Percentiles rank a stretch among this genome's conserved stretches.
phyloP scores from a whole-genome alignment of 2,797 vertebrate genomes.

The Etheostoma perlongum region DNA sequence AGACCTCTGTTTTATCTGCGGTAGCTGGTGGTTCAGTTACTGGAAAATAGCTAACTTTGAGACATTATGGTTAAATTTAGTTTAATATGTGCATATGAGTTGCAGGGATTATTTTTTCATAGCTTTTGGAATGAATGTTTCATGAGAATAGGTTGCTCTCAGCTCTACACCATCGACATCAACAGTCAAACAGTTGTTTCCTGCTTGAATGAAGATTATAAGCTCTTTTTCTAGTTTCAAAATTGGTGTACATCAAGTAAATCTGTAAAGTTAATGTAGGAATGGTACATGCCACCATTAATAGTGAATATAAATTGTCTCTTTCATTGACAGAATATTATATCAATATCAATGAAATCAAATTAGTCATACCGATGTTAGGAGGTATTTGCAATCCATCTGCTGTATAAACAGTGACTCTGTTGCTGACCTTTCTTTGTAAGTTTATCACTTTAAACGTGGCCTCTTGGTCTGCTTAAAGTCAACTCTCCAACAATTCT shows the following conservation, averaged over 20 bases:
- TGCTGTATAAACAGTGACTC: not conserved
- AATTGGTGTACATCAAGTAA: no score
- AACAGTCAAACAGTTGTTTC: not conserved
- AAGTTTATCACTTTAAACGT: not conserved
- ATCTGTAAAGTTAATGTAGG: not conserved
- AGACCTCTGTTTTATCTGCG: no score
- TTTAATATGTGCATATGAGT: no score
- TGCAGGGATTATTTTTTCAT: no score
- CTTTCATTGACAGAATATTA: no score
- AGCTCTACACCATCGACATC: no score
- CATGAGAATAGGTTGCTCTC: no score
- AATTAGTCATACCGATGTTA: not conserved
- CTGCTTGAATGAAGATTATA: not conserved
- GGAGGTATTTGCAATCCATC: not conserved
- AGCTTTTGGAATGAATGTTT: no score
- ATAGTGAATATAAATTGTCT: not conserved
- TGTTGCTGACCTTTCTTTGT: not conserved
- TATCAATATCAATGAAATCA: not conserved
- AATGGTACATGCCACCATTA: not conserved
- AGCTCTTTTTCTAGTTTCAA: no score
- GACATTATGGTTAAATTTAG: no score
- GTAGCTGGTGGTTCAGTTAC: no score
- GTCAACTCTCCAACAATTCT: not conserved
- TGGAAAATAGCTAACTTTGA: no score
- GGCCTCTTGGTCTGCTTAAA: not conserved